These are phyloP conservation scores for Tetragnatha montana DNA, from an alignment of 2,888 invertebrate species.

Conservation along the genomic window DNA sequence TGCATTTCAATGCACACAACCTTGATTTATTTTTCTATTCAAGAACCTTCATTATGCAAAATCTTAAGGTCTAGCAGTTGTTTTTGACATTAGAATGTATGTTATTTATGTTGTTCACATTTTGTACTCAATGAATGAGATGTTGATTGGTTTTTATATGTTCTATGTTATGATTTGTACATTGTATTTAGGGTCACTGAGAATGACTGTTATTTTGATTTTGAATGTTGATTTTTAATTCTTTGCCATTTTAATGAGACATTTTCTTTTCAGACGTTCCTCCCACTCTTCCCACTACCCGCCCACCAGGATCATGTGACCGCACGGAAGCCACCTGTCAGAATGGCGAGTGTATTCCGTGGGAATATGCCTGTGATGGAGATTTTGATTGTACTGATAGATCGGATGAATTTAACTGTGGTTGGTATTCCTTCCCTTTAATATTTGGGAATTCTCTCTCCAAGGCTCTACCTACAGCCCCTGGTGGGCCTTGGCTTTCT, in stretches of 20 bases:
- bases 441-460: too few relatives aligned
- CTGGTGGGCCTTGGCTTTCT: too few relatives aligned
- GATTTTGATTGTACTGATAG: conserved; percentile 88
- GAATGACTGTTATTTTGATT: too few relatives aligned
- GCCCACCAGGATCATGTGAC: conserved; percentile 78
- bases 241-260: neutral
- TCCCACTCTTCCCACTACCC: conserved; percentile 60
- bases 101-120: neutral
- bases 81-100: too few relatives aligned
- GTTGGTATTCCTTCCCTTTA: conserved; percentile 79
- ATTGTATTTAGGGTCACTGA: neutral
- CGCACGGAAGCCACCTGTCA: conserved; percentile 89
- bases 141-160: neutral
- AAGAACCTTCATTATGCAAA: too few relatives aligned
- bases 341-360: conserved; percentile 92
- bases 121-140: neutral
- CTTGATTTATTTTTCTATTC: too few relatives aligned
- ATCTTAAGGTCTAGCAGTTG: too few relatives aligned
- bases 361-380: conserved; percentile 80
- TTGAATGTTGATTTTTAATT: neutral
- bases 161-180: neutral
- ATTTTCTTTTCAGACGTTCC: conserved; percentile 54
- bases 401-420: conserved; percentile 92
- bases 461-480: too few relatives aligned
- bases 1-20: too few relatives aligned